A percentile compares a stretch with the other conserved stretches of the same genome.
Evolutionary conservation across 2,113 vertebrate genomes (phyloP).

Genomic region (Enhydra lutris): DNA sequence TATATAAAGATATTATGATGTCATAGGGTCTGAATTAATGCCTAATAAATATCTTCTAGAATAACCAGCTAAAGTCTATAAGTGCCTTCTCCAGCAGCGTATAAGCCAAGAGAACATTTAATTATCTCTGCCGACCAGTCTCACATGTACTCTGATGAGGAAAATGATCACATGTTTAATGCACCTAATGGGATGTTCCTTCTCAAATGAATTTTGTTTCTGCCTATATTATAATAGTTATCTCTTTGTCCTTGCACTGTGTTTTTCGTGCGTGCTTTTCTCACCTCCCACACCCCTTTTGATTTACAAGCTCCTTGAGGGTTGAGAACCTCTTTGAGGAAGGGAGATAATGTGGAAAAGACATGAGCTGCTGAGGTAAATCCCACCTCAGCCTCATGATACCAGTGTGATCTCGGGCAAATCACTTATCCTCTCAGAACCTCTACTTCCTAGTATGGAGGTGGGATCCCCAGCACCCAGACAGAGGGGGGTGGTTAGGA

Average conservation of each 20-base stretch:
- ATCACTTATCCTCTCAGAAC: not conserved
- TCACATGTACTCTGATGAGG: not conserved
- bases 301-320: not conserved
- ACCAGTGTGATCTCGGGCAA: not conserved
- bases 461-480: not conserved
- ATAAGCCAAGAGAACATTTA: not conserved
- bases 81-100: not conserved
- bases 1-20: not conserved
- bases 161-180: slow-evolving; percentile 20
- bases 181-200: not conserved
- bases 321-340: not conserved
- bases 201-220: not conserved
- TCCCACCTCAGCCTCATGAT: not conserved
- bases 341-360: not conserved
- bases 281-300: not conserved
- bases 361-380: not conserved
- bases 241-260: not conserved
- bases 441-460: not conserved
- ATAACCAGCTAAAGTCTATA: not conserved
- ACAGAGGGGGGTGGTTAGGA: not conserved
- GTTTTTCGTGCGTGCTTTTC: not conserved
- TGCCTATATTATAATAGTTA: not conserved
- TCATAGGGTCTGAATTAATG: not conserved
- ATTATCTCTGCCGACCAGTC: not conserved
- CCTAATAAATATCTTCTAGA: not conserved